Conservation (phyloP, 2,113 vertebrate species). For the Apteryx owenii region DNA sequence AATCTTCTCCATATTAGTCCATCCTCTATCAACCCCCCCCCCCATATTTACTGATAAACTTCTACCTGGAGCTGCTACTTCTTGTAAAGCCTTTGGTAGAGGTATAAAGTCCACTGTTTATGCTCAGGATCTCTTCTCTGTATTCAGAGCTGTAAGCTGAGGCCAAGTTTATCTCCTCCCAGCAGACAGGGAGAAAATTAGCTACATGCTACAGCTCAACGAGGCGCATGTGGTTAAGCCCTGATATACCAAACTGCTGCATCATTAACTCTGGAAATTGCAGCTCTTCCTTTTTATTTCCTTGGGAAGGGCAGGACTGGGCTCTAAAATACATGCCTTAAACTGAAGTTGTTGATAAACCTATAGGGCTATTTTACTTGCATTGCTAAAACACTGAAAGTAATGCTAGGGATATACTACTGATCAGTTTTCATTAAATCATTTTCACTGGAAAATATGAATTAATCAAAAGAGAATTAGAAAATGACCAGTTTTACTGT, state of each 20-base stretch:
- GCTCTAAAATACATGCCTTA: neutral
- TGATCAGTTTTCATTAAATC: neutral
- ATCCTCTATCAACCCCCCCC: too few species aligned
- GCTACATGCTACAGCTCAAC: neutral
- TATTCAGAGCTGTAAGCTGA: neutral
- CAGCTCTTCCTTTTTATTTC: neutral
- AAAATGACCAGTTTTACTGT: neutral
- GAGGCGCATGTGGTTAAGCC: neutral
- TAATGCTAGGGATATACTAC: neutral
- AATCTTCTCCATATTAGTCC: neutral
- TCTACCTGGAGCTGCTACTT: neutral
- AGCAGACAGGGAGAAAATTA: neutral
- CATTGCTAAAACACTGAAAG: neutral
- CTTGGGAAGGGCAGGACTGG: neutral
- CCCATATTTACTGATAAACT: neutral
- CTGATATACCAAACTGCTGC: neutral
- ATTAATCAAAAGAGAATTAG: neutral
- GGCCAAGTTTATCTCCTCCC: accelerated
- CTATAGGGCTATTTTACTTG: neutral
- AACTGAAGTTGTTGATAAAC: neutral
- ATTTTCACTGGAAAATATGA: neutral
- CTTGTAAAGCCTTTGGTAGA: neutral
- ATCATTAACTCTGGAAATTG: neutral
- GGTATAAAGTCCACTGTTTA: neutral
- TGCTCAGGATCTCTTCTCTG: neutral